These are phyloP conservation scores for Zootermopsis nevadensis DNA, from an alignment of 2,888 invertebrate genomes.

Conservation along the genomic window DNA sequence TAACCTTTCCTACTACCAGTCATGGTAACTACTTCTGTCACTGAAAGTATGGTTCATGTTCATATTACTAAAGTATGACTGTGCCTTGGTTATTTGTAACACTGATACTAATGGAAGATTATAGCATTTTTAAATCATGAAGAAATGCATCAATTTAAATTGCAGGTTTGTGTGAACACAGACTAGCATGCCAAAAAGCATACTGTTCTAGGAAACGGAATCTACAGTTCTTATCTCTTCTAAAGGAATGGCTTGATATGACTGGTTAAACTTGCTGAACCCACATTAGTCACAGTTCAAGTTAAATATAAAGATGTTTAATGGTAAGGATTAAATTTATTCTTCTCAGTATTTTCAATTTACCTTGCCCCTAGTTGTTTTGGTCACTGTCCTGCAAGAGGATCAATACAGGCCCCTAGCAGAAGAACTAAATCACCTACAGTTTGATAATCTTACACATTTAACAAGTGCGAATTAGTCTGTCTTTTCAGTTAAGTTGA, in stretches of 20 bases:
- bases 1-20: not conserved
- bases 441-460: not conserved
- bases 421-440: not conserved
- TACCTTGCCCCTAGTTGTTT: not conserved
- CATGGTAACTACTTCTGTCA: not conserved
- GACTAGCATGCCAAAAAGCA: not conserved
- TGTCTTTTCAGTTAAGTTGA: not conserved
- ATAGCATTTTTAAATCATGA: not conserved
- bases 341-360: not conserved
- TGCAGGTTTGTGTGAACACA: not conserved
- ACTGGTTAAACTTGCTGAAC: not conserved
- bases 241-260: slow-evolving; percentile 28
- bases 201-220: not conserved
- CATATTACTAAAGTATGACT: not conserved
- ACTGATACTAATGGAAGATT: not conserved
- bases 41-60: not conserved
- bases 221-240: not conserved
- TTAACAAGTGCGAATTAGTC: not conserved
- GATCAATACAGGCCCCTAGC: not conserved
- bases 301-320: not conserved
- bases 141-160: slow-evolving; percentile 1
- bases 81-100: not conserved
- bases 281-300: not conserved
- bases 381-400: not conserved
- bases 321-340: not conserved